Base-by-base conservation (phyloP, 2,797 vertebrate genomes). In the Synanceia verrucosa region DNA sequence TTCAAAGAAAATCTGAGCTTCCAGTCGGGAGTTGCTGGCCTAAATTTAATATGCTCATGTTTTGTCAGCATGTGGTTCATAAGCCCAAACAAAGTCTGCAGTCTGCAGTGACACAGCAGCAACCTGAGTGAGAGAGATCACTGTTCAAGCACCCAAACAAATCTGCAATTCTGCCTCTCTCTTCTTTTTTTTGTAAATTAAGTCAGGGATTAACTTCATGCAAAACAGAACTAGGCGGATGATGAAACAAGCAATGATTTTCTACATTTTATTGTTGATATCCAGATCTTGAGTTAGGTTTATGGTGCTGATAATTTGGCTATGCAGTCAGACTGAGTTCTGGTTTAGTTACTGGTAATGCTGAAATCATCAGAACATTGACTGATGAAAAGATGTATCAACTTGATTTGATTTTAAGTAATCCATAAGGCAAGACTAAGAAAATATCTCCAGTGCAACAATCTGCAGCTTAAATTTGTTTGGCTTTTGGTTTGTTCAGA, bases 31-130 rank as follows among this genome's bases (percentile, higher is more conserved):
- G 26, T 28, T 0, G n/a, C 10, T 39, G 29, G 41, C 36, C 53
- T 79, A 4, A 57, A 63, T 61, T 53, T 56, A 64, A 18, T 44
- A 47, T 31, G 46, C 46, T 66, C 6, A 6, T 62, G 48, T 74
- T 77, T 46, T 63, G 68, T 80, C 81, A 64, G 60, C 68, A 34
- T 70, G 41, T 52, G 80, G 34, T 44, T 44, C 4, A 5, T 77
- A 61, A 79, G 28, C 63, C 51, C 50, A 60, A 59, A 74, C 47
- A 39, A 53, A 76, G 29, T 37, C 53, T 67, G 34, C 33, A 18
- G 34, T 61, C 60, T 43, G 65, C 70, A 47, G 59, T 3, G 26
- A 51, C 52, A 31, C 52, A 19, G 66, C 67, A 26, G 51, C 29
- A 47, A 63, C 47, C 43, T 28, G 57, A 74, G 46, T 26, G 11